Evolutionary conservation across 2,888 invertebrate genomes (phyloP).

Genomic region (Leucoma salicis): DNA sequence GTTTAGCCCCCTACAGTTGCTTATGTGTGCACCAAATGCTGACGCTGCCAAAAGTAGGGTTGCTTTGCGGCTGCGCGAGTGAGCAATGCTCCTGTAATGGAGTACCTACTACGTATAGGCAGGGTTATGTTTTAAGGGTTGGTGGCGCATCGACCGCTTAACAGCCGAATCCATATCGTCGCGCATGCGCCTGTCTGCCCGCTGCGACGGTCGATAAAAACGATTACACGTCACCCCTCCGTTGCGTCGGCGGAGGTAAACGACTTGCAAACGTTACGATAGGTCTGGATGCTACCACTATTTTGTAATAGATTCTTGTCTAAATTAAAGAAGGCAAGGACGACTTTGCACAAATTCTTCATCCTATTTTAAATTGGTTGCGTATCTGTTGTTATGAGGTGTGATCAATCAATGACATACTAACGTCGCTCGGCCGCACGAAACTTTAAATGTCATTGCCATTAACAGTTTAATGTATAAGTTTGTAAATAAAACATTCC

Average conservation of each 20-base stretch:
- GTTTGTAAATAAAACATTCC: neutral
- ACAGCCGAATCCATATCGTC: slow-evolving; percentile 43
- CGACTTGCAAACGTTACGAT: slow-evolving; percentile 70
- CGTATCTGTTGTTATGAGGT: too few relatives aligned
- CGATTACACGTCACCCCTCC: slow-evolving; percentile 59
- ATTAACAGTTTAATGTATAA: neutral
- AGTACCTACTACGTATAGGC: slow-evolving; percentile 22
- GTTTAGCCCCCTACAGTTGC: slow-evolving; percentile 8
- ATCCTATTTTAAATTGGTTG: neutral
- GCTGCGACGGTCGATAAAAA: slow-evolving; percentile 46
- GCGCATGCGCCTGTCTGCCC: slow-evolving; percentile 48
- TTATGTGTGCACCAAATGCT: slow-evolving; percentile 7
- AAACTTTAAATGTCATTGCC: slow-evolving; percentile 3
- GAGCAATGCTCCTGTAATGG: slow-evolving; percentile 14
- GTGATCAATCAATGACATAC: too few relatives aligned
- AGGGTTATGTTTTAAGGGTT: slow-evolving; percentile 30
- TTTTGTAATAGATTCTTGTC: slow-evolving; percentile 20
- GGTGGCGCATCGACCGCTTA: slow-evolving; percentile 42
- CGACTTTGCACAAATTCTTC: slow-evolving; percentile 4
- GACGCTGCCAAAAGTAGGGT: slow-evolving; percentile 9
- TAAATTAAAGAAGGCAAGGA: too few relatives aligned
- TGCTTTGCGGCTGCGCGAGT: slow-evolving; percentile 14
- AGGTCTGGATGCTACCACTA: slow-evolving; percentile 54
- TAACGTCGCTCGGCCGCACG: slow-evolving; percentile 1
- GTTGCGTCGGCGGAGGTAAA: slow-evolving; percentile 59